Evolutionary conservation across 2,888 invertebrate species (phyloP), one percentile per base, ranked within the genome.

Genomic region (Amblyjoppa proteus): DNA sequence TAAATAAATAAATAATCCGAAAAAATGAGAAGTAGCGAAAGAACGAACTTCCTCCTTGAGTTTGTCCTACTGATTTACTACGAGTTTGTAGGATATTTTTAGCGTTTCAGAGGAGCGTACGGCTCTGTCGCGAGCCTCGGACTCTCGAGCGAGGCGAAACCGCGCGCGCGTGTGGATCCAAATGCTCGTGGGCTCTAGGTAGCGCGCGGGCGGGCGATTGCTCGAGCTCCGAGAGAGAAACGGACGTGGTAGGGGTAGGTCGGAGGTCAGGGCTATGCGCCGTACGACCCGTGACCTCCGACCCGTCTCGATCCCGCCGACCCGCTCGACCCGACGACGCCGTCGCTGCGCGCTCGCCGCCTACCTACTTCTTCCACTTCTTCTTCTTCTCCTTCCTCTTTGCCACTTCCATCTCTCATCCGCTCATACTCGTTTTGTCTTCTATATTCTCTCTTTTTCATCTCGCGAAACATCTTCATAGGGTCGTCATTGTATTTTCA

Each of bases 251-350:
- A 89, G 90, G 90, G 89, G 88, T 89, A 90, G 91, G 91, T 91
- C 91, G 88, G 88, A 90, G 91, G 93, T 93, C 94, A 93, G 92
- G 93, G 93, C 92, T 93, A 92, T 91, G 92, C 91, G 92, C 91
- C 90, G 91, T 91, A 92, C 91, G 92, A 92, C 91, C 92, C 90
- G 89, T 90, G 91, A 93, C 93, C 93, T 90, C 82, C 90, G 93
- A 92, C 91, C 91, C 91, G 83, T 89, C 90, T 89, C 90, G 92
- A 93, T 90, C 92, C 90, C 89, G 86, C 90, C 90, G 91, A 92
- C 91, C 92, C 85, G 80, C 90, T 87, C 88, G 89, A 90, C 90
- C 90, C 90, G 73, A 83, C 85, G 79, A 87, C 85, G 85, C 87
- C 84, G 85, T 86, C 83, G 75, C 79, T 76, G 64, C 81, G 79